These are phyloP conservation scores for Selene dorsalis DNA, from an alignment of 2,797 vertebrate species.

Conservation along the genomic window DNA sequence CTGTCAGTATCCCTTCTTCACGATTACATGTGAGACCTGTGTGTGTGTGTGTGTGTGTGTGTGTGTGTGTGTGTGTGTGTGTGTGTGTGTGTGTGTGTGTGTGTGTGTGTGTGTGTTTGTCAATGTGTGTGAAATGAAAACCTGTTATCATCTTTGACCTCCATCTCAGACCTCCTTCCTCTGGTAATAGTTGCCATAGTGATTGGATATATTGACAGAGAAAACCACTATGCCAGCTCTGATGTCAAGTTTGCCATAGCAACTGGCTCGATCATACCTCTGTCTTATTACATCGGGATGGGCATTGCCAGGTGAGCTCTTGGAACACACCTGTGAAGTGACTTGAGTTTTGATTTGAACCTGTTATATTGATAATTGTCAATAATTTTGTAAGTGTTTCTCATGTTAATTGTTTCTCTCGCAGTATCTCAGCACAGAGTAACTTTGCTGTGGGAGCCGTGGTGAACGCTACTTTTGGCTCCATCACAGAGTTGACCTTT, in stretches of 20 bases:
- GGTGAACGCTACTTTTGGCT: conserved; percentile 91
- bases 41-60: conserved; percentile 1
- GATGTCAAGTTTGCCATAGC: conserved; percentile 87
- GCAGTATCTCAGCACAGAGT: conserved; percentile 90
- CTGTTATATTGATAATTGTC: too few relatives aligned
- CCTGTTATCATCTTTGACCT: conserved; percentile 61
- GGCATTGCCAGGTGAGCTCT: conserved; percentile 89
- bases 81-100: neutral
- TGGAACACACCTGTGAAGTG: neutral
- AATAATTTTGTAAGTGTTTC: neutral
- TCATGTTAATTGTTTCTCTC: conserved; percentile 3
- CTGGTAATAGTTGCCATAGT: conserved; percentile 88
- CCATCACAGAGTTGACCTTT: conserved; percentile 92
- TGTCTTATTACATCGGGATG: conserved; percentile 94
- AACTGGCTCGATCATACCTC: conserved; percentile 88
- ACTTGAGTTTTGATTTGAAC: neutral
- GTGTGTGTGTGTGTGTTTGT: neutral
- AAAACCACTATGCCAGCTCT: conserved; percentile 84
- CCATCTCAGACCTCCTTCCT: conserved; percentile 86
- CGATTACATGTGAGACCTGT: neutral
- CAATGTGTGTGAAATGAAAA: conserved; percentile 1
- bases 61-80: neutral
- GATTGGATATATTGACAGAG: conserved; percentile 87
- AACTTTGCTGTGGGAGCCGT: conserved; percentile 91
- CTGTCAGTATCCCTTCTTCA: conserved; percentile 90